Evolutionary conservation across 2,888 invertebrate species (phyloP).

Genomic region (Apodemia mormo): DNA sequence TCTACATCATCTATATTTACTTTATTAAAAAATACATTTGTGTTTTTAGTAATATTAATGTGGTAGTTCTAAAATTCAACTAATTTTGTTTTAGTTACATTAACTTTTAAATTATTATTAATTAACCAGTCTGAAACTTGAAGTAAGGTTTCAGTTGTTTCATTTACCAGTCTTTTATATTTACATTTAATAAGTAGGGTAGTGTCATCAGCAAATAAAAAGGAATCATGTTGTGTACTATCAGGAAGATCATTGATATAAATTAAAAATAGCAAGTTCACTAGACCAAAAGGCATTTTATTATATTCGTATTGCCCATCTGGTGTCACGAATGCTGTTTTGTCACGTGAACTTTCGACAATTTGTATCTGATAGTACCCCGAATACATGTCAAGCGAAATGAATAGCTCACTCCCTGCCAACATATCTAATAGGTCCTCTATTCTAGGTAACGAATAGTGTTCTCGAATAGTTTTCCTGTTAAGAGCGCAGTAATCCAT

Average conservation of each 20-base stretch:
- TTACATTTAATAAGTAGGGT: conserved; percentile 38
- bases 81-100: no score
- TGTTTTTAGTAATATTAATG: no score
- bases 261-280: conserved; percentile 30
- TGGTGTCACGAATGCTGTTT: neutral
- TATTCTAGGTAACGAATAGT: conserved; percentile 13
- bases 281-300: conserved; percentile 33
- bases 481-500: neutral
- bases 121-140: no score
- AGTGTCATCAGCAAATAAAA: conserved; percentile 12
- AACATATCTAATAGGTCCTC: conserved; percentile 25
- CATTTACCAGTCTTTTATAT: no score
- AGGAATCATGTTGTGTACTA: conserved; percentile 13
- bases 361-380: conserved; percentile 35
- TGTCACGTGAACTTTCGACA: conserved; percentile 27
- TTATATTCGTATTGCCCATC: no score
- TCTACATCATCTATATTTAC: no score
- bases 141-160: no score
- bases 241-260: conserved; percentile 35
- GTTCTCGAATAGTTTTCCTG: conserved; percentile 9
- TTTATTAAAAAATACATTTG: no score
- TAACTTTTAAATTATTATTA: no score
- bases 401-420: conserved; percentile 33
- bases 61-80: no score
- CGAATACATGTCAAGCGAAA: conserved; percentile 35